Conservation (phyloP, 2,797 vertebrate species). For the Hapalemur alaotrensis region DNA sequence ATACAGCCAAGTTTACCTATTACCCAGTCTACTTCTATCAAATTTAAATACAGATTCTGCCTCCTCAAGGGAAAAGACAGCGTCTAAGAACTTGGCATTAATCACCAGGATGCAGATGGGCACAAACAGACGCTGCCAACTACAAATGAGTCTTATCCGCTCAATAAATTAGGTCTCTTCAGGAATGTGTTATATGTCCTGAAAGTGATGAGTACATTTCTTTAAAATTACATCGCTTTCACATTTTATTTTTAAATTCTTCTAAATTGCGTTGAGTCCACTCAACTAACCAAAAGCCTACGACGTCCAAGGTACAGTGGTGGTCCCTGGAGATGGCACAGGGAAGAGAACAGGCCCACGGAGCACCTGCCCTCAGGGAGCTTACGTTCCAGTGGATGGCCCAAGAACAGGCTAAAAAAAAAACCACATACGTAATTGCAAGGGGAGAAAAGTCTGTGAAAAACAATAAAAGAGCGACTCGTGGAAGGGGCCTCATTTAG, state of each 20-base stretch:
- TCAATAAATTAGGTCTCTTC: conserved; percentile 28
- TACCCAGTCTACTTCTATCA: conserved; percentile 23
- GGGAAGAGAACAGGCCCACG: neutral
- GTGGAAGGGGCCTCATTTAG: neutral
- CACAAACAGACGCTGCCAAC: conserved; percentile 45
- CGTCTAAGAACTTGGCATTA: conserved; percentile 59
- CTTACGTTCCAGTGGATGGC: neutral
- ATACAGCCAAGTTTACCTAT: neutral
- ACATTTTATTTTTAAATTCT: conserved; percentile 3
- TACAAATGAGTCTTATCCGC: conserved; percentile 47
- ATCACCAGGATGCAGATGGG: conserved; percentile 56
- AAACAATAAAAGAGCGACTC: neutral
- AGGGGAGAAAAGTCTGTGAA: neutral
- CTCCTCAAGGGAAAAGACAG: conserved; percentile 28
- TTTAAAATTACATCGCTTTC: neutral
- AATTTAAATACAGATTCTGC: conserved; percentile 53
- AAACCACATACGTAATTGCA: neutral
- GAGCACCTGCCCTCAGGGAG: neutral
- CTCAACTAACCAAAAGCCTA: neutral
- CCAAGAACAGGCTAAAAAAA: neutral
- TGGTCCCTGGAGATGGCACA: neutral
- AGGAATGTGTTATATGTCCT: neutral
- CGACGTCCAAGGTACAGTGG: neutral
- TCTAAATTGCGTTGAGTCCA: neutral
- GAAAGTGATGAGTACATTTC: conserved; percentile 44